Base-by-base conservation (phyloP, 2,888 invertebrate species). In the Ethmia dodecea region DNA sequence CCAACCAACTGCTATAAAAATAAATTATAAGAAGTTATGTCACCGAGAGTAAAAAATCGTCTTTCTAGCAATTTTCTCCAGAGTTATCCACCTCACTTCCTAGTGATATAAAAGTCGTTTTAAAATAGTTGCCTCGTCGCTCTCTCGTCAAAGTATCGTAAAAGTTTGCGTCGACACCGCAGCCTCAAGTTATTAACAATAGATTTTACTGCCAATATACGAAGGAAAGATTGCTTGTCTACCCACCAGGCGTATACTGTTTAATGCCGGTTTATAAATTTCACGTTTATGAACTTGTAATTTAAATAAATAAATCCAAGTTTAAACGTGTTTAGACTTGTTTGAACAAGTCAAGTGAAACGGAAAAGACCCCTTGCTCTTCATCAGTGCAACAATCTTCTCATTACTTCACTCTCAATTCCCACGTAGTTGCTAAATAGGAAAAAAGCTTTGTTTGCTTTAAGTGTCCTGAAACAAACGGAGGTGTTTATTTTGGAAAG, bases 81-180 rank as follows among this genome's bases (percentile, higher is more conserved):
- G n/a, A n/a, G n/a, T n/a, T n/a, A n/a, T n/a, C n/a, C n/a, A n/a
- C n/a, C n/a, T n/a, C n/a, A n/a, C n/a, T 67, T 69, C 63, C 66
- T 66, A 58, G 65, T 58, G 57, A 60, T 65, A 69, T 73, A 69
- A 71, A 71, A 74, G 61, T 67, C 50, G 62, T 64, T 74, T 66
- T 60, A 69, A 72, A 76, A 72, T 69, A 69, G 72, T 69, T 66
- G 38, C 44, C 42, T 45, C 18, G 5, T 18, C 18, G 5, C n/a
- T n/a, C 5, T 47, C 45, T 42, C 38, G 40, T 29, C 38, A 35
- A 58, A 65, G 56, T 53, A 60, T 60, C 65, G 61, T 68, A 64
- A 65, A 69, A 56, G 18, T 2, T 18, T 18, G 8, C 18, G 18
- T 18, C 5, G 5, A 18, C 18, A n/a, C 18, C 18, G 18, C 5